Percentiles rank a stretch among this genome's conserved stretches.
Conservation (phyloP, 2,888 invertebrate species). For the Hydraecia micacea region DNA sequence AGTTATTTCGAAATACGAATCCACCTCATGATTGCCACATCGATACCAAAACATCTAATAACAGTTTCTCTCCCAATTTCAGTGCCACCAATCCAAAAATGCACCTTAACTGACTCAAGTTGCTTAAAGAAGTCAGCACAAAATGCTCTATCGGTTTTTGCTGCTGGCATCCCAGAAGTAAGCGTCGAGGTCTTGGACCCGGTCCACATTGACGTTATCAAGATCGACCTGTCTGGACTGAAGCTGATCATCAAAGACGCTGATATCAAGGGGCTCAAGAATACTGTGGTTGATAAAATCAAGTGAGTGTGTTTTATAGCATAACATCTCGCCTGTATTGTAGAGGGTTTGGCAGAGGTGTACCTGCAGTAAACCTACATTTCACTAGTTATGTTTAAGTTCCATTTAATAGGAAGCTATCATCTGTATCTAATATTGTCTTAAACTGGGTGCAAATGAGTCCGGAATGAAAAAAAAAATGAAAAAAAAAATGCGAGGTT, state of each 20-base stretch:
- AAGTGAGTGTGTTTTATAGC: conserved; percentile 67
- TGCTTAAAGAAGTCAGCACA: conserved; percentile 76
- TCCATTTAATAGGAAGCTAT: neutral
- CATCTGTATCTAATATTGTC: neutral
- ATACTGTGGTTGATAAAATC: conserved; percentile 72
- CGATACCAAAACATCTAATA: too few species aligned
- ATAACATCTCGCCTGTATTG: neutral
- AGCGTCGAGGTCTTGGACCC: conserved; percentile 77
- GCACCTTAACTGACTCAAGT: conserved; percentile 71
- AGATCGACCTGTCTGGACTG: conserved; percentile 79
- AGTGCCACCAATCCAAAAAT: conserved; percentile 78
- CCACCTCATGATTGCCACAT: neutral
- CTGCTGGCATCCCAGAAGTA: conserved; percentile 76
- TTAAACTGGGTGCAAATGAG: neutral
- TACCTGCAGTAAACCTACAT: neutral
- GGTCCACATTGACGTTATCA: conserved; percentile 73
- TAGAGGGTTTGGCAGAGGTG: neutral
- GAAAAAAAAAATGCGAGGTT: neutral
- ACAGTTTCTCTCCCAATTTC: conserved; percentile 56
- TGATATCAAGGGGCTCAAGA: conserved; percentile 73
- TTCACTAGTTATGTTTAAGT: neutral
- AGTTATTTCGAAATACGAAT: neutral
- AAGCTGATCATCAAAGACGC: conserved; percentile 74
- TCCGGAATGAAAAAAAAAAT: neutral
- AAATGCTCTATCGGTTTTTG: conserved; percentile 65